Base-by-base conservation (phyloP, 92 coral and sea anemone species). In the Diadumene lineata region DNA sequence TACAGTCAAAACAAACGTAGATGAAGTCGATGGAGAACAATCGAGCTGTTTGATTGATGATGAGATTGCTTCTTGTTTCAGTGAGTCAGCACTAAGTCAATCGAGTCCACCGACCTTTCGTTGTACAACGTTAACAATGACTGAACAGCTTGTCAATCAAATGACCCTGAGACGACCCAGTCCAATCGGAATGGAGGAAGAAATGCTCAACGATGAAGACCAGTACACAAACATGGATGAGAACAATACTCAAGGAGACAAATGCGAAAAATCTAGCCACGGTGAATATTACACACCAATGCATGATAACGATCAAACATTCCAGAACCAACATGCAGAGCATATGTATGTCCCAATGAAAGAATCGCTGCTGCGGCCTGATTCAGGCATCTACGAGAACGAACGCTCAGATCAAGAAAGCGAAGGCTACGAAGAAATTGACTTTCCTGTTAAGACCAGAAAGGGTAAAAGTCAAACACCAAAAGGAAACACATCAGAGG, bases 371-470 rank as follows among this genome's bases (percentile, higher is more conserved):
- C 9, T 25, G 25, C n/a, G n/a, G n/a, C n/a, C n/a, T n/a, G 77
- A 72, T 26, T 56, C 67, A 1, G 13, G 27, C 7, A 32, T 72
- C 22, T 72, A 72, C 38, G 77, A 72, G 32, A 72, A 72, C 55
- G 66, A 72, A 8, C 1, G 30, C 48, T 22, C 55, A 56, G 66
- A 34, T 43, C 7, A 18, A 3, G 29, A 16, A 26, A 72, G 77
- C 21, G 77, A 56, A 15, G 29, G 68, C 27, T 72, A 72, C 28
- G 77, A 72, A 61, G 55, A 56, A 56, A 43, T 72, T 3, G 77
- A 72, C 51, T 21, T 72, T 44, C 43, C 76, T 51, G 0, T 7
- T 18, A 27, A 19, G n/a, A n/a, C n/a, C 26, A 19, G 55, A 2
- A 53, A 51, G 32, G 43, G 34, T 1, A 26, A 31, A 28, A 28